These are phyloP conservation scores for Amphibalanus amphitrite DNA, from an alignment of 1,140 invertebrate genomes.

Conservation along the genomic window DNA sequence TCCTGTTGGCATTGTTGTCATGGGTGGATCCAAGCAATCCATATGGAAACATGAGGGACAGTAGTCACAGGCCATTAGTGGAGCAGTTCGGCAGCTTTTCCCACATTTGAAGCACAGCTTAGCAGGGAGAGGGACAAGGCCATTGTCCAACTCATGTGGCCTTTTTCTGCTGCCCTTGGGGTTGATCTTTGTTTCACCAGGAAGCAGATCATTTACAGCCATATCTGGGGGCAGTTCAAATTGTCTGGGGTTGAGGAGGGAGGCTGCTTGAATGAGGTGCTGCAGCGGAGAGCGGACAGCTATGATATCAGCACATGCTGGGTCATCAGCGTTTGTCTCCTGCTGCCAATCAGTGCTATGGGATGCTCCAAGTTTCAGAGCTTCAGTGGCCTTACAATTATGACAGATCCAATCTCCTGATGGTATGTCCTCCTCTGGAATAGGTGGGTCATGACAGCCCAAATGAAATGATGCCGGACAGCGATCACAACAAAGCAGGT, in stretches of 20 bases:
- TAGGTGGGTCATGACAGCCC: neutral
- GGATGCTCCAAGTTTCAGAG: neutral
- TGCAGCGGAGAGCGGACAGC: neutral
- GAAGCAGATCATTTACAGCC: conserved; percentile 54
- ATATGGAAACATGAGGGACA: conserved; percentile 77
- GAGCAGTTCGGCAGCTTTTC: conserved; percentile 59
- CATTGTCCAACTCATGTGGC: conserved; percentile 49
- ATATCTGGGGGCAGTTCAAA: conserved; percentile 69
- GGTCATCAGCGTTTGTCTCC: neutral
- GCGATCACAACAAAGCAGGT: neutral
- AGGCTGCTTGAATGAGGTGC: conserved; percentile 52
- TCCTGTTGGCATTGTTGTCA: conserved; percentile 65
- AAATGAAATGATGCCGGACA: neutral
- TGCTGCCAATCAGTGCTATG: neutral
- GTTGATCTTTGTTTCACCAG: conserved; percentile 33
- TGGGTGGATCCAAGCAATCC: conserved; percentile 81
- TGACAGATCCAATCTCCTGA: neutral
- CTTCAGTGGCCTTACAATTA: neutral
- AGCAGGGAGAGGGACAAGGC: conserved; percentile 60
- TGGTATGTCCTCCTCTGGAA: neutral
- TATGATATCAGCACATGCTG: neutral
- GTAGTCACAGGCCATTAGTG: conserved; percentile 80
- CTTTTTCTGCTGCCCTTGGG: conserved; percentile 25
- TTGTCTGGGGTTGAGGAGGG: conserved; percentile 65
- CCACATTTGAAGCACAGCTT: conserved; percentile 62